Evolutionary conservation across 1,140 invertebrate species (phyloP).

Genomic region (Diabrotica undecimpunctata): DNA sequence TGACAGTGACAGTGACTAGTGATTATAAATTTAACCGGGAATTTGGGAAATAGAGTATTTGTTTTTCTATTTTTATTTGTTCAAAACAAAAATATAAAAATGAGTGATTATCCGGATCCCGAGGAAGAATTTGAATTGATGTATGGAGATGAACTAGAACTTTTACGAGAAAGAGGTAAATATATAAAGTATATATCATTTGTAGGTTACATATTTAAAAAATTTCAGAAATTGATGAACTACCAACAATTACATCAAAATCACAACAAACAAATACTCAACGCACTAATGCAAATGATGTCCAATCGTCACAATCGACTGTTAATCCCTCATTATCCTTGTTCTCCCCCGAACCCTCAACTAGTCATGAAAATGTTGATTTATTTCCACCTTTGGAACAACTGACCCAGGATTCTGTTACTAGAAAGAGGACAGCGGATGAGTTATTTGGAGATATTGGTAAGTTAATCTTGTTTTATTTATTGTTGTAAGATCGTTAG

Average conservation of each 20-base stretch:
- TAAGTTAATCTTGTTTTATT: neutral
- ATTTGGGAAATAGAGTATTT: neutral
- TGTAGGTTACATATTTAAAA: constrained; percentile 9
- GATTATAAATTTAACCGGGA: neutral
- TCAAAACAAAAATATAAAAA: constrained; percentile 30
- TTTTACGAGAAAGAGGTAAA: constrained; percentile 52
- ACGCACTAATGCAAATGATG: neutral
- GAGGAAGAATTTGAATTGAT: constrained; percentile 75
- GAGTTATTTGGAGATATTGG: constrained; percentile 69
- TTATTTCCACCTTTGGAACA: neutral
- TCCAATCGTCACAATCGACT: neutral
- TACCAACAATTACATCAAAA: neutral
- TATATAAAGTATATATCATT: constrained; percentile 10
- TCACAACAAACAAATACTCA: neutral
- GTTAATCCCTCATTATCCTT: neutral
- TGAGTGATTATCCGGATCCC: constrained; percentile 67
- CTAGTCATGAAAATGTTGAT: neutral
- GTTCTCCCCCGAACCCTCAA: neutral
- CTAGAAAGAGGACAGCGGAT: constrained; percentile 56
- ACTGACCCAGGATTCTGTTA: neutral
- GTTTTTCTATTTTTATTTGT: neutral
- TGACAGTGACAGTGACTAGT: neutral
- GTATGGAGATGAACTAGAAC: constrained; percentile 67
- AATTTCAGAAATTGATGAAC: constrained; percentile 14
- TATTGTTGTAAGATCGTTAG: neutral